Base-by-base conservation (phyloP, 1,140 invertebrate species). In the Bombus difficillimus region DNA sequence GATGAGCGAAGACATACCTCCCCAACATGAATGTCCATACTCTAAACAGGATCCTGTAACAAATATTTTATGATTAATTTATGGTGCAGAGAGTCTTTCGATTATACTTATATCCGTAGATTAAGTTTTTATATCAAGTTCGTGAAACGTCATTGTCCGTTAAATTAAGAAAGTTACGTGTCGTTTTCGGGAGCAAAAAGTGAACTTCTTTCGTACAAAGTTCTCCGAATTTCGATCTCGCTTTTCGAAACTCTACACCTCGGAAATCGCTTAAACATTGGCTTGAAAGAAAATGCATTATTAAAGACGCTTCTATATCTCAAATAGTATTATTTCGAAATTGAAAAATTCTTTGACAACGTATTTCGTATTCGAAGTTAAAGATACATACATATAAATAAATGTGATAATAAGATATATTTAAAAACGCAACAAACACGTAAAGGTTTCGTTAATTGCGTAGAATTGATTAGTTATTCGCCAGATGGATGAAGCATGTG, bases 11-110 rank as follows among this genome's bases (percentile, higher is more conserved):
- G 73, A 95, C 94, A 94, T 93, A 96, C 96, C 96, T 92, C 96
- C 96, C 96, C 96, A 96, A 91, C 96, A 96, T 0, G 96, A 96
- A 88, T 96, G 96, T 74, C 96, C 96, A 88, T 96, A 96, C 90
- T 94, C 96, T 68, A 96, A 86, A 87, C 96, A 96, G 22, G 96
- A 96, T 43, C 96, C 96, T 96, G 94, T 79, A 96, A 96, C 32
- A 88, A 62, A 91, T 87, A 82, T 86, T 83, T 59, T 18, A 62
- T 25, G 3, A 37, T 68, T 22, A 73, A 39, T 77, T n/a, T 69
- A 18, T 3, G 9, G 13, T 10, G 34, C n/a, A 37, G 10, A 62
- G 12, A 0, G 9, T n/a, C 4, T n/a, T n/a, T 62, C 1, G 12
- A 62, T 62, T n/a, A 1, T n/a, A 10, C 12, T 62, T 10, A 62